A percentile compares a stretch with the other conserved stretches of the same genome.
phyloP scores from a whole-genome alignment of 2,113 vertebrate genomes.

The Thryonomys swinderianus region DNA sequence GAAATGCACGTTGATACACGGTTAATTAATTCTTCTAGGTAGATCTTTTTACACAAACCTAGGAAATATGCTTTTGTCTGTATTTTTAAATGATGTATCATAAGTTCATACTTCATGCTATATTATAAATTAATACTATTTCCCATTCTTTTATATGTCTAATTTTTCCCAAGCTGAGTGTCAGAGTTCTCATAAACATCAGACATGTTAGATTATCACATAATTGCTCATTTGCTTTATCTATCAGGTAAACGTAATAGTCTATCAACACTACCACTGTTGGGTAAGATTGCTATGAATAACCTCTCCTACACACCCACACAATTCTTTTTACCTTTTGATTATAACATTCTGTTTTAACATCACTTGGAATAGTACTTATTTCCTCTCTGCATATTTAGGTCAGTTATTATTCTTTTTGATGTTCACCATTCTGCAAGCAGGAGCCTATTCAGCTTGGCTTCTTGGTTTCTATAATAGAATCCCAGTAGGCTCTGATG shows the following conservation, averaged over 20 bases:
- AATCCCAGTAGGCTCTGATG: background rate
- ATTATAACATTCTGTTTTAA: background rate
- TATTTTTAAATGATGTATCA: background rate
- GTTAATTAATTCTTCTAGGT: background rate
- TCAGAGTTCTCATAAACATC: background rate
- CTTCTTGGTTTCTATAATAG: slow-evolving; percentile 5
- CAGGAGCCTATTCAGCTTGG: background rate
- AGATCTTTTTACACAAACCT: background rate
- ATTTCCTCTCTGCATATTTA: background rate
- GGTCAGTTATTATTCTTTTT: slow-evolving; percentile 5
- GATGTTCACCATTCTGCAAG: background rate
- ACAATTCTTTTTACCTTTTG: background rate
- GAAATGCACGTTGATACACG: background rate
- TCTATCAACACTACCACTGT: background rate
- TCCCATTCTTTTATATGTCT: background rate
- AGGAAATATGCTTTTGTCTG: slow-evolving; percentile 1
- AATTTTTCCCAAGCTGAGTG: background rate
- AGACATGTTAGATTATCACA: background rate
- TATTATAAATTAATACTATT: background rate
- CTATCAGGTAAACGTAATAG: background rate
- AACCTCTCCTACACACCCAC: background rate
- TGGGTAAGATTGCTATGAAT: background rate
- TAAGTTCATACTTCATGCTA: background rate
- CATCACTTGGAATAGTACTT: background rate
- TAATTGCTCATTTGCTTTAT: slow-evolving; percentile 28